These are phyloP conservation scores for Dasyornis broadbenti DNA, from an alignment of 2,113 vertebrate genomes.

Conservation along the genomic window DNA sequence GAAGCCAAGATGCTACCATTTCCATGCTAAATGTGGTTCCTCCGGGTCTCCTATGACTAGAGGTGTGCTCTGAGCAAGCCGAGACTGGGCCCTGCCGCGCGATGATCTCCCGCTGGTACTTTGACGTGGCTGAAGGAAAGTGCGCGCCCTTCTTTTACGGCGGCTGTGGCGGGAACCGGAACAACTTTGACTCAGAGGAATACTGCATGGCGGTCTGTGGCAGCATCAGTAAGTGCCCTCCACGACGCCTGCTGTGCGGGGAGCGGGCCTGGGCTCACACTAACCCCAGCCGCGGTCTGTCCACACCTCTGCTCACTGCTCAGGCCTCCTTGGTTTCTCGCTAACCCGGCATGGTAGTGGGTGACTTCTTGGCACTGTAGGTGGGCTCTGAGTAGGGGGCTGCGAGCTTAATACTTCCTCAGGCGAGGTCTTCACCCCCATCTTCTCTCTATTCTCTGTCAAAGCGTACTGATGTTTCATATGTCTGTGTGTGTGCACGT, in stretches of 20 bases:
- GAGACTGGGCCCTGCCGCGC: slow-evolving; percentile 95
- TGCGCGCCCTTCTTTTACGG: slow-evolving; percentile 97
- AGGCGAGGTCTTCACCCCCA: accelerated
- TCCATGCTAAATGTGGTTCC: slow-evolving; percentile 76
- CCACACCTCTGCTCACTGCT: not conserved
- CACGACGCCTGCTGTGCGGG: slow-evolving; percentile 7
- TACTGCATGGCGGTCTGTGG: slow-evolving; percentile 99
- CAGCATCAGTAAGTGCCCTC: slow-evolving; percentile 91
- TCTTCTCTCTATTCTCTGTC: not conserved
- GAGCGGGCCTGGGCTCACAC: slow-evolving; percentile 55
- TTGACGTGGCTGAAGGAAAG: slow-evolving; percentile 88
- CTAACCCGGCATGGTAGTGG: slow-evolving; percentile 49
- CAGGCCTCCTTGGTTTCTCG: not conserved
- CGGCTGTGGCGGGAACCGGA: slow-evolving; percentile 97
- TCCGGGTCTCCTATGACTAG: slow-evolving; percentile 82
- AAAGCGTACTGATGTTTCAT: accelerated
- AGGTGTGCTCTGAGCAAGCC: slow-evolving; percentile 95
- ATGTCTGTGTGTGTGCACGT: not conserved
- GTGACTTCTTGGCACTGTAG: slow-evolving; percentile 1
- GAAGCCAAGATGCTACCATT: not conserved
- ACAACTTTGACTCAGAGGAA: slow-evolving; percentile 99
- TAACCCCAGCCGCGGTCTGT: slow-evolving; percentile 63
- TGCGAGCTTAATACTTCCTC: not conserved
- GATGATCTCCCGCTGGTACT: slow-evolving; percentile 98
- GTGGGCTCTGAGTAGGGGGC: not conserved